Evolutionary conservation across 2,888 invertebrate species (phyloP), one percentile per base, ranked within the genome.

Genomic region (Ramazzottius varieornatus): DNA sequence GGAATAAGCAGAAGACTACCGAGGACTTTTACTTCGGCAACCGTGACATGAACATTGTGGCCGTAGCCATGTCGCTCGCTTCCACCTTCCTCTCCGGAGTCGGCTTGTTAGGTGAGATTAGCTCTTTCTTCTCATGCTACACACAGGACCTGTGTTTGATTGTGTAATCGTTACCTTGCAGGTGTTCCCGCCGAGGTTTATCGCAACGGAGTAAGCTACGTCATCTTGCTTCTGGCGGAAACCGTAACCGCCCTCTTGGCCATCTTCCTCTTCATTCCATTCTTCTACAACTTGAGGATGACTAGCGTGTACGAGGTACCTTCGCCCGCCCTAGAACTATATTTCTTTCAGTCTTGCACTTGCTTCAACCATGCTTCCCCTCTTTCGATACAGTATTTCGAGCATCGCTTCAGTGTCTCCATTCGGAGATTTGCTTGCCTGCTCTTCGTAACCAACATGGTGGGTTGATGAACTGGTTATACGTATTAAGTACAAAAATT

Each of bases 311-410:
- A 54, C 54, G 54, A 54, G 54, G 54, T 29, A 29, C 20, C 16
- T 20, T 40, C n/a, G n/a, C n/a, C n/a, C n/a, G n/a, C n/a, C n/a
- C n/a, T n/a, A n/a, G n/a, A n/a, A n/a, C n/a, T n/a, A n/a, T n/a
- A n/a, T n/a, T n/a, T n/a, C n/a, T n/a, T n/a, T n/a, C n/a, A n/a
- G n/a, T n/a, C n/a, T n/a, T n/a, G n/a, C n/a, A n/a, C n/a, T n/a
- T n/a, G n/a, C n/a, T n/a, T n/a, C n/a, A n/a, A n/a, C n/a, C n/a
- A n/a, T n/a, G n/a, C n/a, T n/a, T n/a, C n/a, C n/a, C n/a, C n/a
- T n/a, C n/a, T n/a, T n/a, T n/a, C n/a, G n/a, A 16, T 54, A 8
- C 54, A 54, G 54, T 54, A 54, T 54, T 54, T 54, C 54, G 54
- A 54, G 54, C 54, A 54, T 29, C 20, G 54, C 4, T 54, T 54